Evolutionary conservation across 2,888 invertebrate species (phyloP).

Genomic region (Argynnis bischoffii): DNA sequence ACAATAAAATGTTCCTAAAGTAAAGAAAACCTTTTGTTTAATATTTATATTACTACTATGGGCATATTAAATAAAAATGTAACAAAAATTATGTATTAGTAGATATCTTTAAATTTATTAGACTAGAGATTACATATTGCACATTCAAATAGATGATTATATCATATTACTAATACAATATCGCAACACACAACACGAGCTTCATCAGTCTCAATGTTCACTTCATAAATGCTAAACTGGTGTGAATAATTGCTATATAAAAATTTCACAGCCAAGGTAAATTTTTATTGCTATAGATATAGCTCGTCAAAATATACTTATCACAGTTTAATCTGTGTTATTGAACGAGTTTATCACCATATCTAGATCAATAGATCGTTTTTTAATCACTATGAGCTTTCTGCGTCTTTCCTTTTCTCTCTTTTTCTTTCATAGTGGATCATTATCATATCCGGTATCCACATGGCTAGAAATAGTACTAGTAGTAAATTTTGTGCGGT

Average conservation of each 20-base stretch:
- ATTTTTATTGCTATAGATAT: not conserved
- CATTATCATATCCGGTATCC: slow-evolving; percentile 83
- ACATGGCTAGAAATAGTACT: slow-evolving; percentile 77
- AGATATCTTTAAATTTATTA: slow-evolving; percentile 33
- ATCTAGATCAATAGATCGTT: too few species aligned
- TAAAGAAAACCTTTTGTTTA: not conserved
- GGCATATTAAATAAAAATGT: not conserved
- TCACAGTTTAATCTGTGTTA: slow-evolving; percentile 26
- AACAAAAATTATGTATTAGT: slow-evolving; percentile 1
- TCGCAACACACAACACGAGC: slow-evolving; percentile 14
- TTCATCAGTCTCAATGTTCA: slow-evolving; percentile 18
- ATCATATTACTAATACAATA: slow-evolving; percentile 17
- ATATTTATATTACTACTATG: not conserved
- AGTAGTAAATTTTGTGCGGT: slow-evolving; percentile 84
- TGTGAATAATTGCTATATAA: slow-evolving; percentile 16
- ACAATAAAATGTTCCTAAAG: not conserved
- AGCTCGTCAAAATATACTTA: slow-evolving; percentile 3
- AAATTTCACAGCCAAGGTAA: slow-evolving; percentile 39
- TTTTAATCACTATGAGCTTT: slow-evolving; percentile 48
- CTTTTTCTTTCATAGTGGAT: slow-evolving; percentile 59
- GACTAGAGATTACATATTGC: slow-evolving; percentile 45
- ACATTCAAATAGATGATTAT: slow-evolving; percentile 19
- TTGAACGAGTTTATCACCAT: too few species aligned
- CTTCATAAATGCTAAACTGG: slow-evolving; percentile 28
- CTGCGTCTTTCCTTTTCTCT: slow-evolving; percentile 49